These are phyloP conservation scores for Tridacna crocea DNA, from an alignment of 2,888 invertebrate species.

Conservation along the genomic window DNA sequence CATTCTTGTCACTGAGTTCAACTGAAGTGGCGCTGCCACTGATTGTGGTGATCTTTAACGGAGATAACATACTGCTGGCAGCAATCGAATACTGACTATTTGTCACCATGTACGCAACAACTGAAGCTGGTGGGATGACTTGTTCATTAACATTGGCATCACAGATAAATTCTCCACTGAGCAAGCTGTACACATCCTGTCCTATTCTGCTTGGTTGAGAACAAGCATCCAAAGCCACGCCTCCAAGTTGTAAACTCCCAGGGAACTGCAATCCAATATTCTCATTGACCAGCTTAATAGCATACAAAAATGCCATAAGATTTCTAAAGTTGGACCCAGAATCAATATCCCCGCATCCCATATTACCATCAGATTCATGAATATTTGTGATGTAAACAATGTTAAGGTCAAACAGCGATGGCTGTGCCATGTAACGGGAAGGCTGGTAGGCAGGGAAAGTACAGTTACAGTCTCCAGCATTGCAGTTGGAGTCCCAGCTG, in stretches of 20 bases:
- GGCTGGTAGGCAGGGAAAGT: constrained; percentile 70
- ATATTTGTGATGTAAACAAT: constrained; percentile 84
- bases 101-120: constrained; percentile 81
- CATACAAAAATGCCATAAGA: constrained; percentile 84
- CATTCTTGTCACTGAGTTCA: constrained; percentile 69
- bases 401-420: constrained; percentile 78
- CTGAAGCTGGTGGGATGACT: constrained; percentile 74
- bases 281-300: constrained; percentile 82
- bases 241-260: constrained; percentile 78
- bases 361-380: constrained; percentile 80
- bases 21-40: constrained; percentile 83
- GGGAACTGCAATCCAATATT: constrained; percentile 71
- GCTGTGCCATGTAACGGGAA: constrained; percentile 75
- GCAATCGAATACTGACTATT: constrained; percentile 76
- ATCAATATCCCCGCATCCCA: constrained; percentile 82
- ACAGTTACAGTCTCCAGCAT: constrained; percentile 67
- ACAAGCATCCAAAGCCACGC: constrained; percentile 83
- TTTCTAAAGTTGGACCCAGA: constrained; percentile 81
- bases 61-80: constrained; percentile 79
- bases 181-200: constrained; percentile 82
- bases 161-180: constrained; percentile 82
- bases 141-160: constrained; percentile 66
- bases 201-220: constrained; percentile 79
- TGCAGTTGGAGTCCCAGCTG: constrained; percentile 70
- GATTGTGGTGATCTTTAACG: constrained; percentile 78